phyloP scores from a whole-genome alignment of 2,888 invertebrate genomes.

The Plagodis pulveraria region DNA sequence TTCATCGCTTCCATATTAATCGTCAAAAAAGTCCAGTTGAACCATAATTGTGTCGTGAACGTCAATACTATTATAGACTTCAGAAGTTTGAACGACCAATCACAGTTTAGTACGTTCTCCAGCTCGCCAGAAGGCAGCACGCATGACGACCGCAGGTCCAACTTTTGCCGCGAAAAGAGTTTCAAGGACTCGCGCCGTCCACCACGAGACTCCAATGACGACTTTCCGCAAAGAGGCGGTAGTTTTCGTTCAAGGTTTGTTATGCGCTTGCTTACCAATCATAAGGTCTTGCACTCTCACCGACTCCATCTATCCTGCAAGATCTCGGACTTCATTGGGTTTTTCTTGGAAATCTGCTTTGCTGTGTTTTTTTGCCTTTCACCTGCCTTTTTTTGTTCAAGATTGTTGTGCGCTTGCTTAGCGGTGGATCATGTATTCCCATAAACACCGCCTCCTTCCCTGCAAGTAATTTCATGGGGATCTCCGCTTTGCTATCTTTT shows the following conservation, averaged over 20 bases:
- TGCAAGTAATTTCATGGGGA: too few relatives aligned
- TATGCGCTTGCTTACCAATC: not conserved
- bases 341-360: not conserved
- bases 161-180: conserved; percentile 50
- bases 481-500: too few relatives aligned
- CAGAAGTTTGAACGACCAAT: not conserved
- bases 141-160: conserved; percentile 42
- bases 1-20: too few relatives aligned
- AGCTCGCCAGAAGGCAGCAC: conserved; percentile 52
- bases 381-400: not conserved
- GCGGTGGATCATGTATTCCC: too few relatives aligned
- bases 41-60: too few relatives aligned
- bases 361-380: not conserved
- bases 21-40: too few relatives aligned
- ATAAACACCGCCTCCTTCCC: too few relatives aligned
- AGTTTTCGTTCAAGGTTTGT: conserved; percentile 52
- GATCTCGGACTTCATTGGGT: not conserved
- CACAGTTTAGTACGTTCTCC: conserved; percentile 2
- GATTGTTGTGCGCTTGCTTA: too few relatives aligned
- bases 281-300: not conserved
- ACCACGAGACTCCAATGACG: conserved; percentile 43
- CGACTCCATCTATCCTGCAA: not conserved
- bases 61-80: too few relatives aligned
- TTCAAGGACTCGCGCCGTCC: conserved; percentile 50
- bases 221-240: conserved; percentile 51